Base-by-base conservation (phyloP, 2,888 invertebrate species). In the Rambutsinella grinnellia region DNA sequence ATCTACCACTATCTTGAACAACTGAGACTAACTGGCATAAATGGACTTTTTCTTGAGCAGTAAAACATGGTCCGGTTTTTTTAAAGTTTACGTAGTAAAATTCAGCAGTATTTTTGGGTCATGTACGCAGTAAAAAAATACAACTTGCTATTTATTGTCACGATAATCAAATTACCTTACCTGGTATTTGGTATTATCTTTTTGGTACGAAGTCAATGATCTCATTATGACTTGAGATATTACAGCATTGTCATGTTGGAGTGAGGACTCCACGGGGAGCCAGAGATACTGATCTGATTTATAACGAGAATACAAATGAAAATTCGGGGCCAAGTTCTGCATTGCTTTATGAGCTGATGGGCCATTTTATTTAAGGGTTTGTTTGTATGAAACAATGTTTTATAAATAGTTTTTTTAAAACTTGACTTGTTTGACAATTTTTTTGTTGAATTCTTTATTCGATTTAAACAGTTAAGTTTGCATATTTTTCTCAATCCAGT, bases 271-370 rank as follows among this genome's bases (percentile, higher is more conserved):
- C n/a, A 19, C 62, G 53, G 70, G 70, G 44, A 60, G 61, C 49
- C 53, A 70, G 47, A 70, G 67, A 67, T 57, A 47, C 21, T 60
- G 19, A 63, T 62, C 63, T 62, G 28, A 58, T 71, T 71, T 63
- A 63, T 62, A 46, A n/a, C n/a, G n/a, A n/a, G n/a, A n/a, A n/a
- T n/a, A n/a, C n/a, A n/a, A n/a, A n/a, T n/a, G n/a, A n/a, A n/a
- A n/a, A n/a, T n/a, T n/a, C n/a, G n/a, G n/a, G n/a, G n/a, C n/a
- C n/a, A n/a, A n/a, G n/a, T n/a, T n/a, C n/a, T n/a, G n/a, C n/a
- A n/a, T n/a, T n/a, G n/a, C n/a, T n/a, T n/a, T n/a, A n/a, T n/a
- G n/a, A n/a, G n/a, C n/a, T n/a, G n/a, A n/a, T n/a, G n/a, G n/a
- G n/a, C n/a, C n/a, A n/a, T n/a, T n/a, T n/a, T n/a, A n/a, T n/a